These are phyloP conservation scores for Proterorhinus semilunaris DNA, from an alignment of 2,113 vertebrate species.

Conservation along the genomic window DNA sequence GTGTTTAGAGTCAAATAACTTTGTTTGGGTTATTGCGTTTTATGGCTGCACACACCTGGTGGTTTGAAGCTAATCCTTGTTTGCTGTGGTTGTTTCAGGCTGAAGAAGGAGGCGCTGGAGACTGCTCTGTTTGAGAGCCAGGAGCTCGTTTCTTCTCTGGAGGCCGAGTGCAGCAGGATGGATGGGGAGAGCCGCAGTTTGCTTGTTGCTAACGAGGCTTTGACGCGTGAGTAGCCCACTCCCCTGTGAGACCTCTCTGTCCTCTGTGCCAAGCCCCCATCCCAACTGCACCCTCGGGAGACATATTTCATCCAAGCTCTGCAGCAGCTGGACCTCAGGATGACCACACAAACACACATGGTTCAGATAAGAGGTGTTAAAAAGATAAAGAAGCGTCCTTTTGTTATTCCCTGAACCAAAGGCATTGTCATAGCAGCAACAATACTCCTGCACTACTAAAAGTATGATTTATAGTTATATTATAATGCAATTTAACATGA, in stretches of 20 bases:
- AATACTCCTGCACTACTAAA: no score
- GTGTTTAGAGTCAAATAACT: slow-evolving; percentile 53
- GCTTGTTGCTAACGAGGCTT: slow-evolving; percentile 67
- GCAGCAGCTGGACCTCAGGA: slow-evolving; percentile 66
- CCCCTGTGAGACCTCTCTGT: slow-evolving; percentile 52
- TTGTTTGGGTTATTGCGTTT: slow-evolving; percentile 61
- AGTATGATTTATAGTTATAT: no score
- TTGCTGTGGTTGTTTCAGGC: slow-evolving; percentile 67
- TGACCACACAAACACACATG: slow-evolving; percentile 55
- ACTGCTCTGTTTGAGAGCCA: slow-evolving; percentile 77
- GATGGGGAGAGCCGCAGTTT: slow-evolving; percentile 70
- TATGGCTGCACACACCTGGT: slow-evolving; percentile 54
- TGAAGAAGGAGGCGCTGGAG: slow-evolving; percentile 80
- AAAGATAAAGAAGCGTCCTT: slow-evolving; percentile 21
- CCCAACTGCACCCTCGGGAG: slow-evolving; percentile 63
- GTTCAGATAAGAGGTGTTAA: slow-evolving; percentile 46
- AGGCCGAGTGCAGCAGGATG: slow-evolving; percentile 65
- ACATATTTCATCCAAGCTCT: slow-evolving; percentile 71
- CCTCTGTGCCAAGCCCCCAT: slow-evolving; percentile 55
- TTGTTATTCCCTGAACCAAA: slow-evolving; percentile 5
- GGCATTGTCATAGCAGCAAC: background rate
- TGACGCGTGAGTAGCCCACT: slow-evolving; percentile 79
- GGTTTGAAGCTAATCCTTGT: slow-evolving; percentile 30
- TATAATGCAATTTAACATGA: no score
- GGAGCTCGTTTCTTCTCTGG: slow-evolving; percentile 70